Conservation (phyloP, 1,140 invertebrate genomes). For the Nymphalis io region DNA sequence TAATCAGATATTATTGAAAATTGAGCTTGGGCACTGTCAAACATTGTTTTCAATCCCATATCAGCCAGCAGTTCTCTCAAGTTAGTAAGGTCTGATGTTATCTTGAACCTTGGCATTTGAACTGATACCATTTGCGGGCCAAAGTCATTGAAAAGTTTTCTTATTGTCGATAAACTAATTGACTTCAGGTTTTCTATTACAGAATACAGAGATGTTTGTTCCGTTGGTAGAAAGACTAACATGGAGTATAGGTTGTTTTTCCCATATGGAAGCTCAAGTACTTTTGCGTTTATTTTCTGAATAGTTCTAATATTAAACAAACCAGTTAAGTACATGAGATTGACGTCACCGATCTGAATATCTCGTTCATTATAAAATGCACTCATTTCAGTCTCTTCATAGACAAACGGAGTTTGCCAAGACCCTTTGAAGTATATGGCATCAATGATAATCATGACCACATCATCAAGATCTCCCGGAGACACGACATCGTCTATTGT, state of each 20-base stretch:
- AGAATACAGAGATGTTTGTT: background rate
- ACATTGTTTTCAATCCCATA: slow-evolving; percentile 85
- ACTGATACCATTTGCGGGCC: slow-evolving; percentile 74
- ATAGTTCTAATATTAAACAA: slow-evolving; percentile 58
- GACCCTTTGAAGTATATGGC: slow-evolving; percentile 88
- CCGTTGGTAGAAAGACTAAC: slow-evolving; percentile 4
- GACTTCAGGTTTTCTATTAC: slow-evolving; percentile 17
- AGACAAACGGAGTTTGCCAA: slow-evolving; percentile 85
- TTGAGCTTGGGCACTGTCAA: slow-evolving; percentile 80
- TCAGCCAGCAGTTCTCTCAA: slow-evolving; percentile 81
- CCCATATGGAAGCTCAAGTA: slow-evolving; percentile 15
- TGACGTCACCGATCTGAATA: slow-evolving; percentile 65
- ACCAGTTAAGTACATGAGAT: slow-evolving; percentile 69
- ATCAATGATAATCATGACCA: slow-evolving; percentile 84
- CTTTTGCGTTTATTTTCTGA: slow-evolving; percentile 46
- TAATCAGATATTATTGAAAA: slow-evolving; percentile 83
- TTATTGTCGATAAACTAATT: slow-evolving; percentile 11
- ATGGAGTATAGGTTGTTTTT: slow-evolving; percentile 20
- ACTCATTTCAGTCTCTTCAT: slow-evolving; percentile 72
- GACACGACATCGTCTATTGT: slow-evolving; percentile 55
- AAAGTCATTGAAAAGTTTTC: background rate
- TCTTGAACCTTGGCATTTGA: slow-evolving; percentile 84
- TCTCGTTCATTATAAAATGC: slow-evolving; percentile 73
- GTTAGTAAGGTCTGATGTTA: slow-evolving; percentile 82
- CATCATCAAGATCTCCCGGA: slow-evolving; percentile 72